A percentile compares a stretch with the other conserved stretches of the same genome.
These are phyloP conservation scores for Philotrypesis tridentata DNA, from an alignment of 1,140 invertebrate species.

Conservation along the genomic window DNA sequence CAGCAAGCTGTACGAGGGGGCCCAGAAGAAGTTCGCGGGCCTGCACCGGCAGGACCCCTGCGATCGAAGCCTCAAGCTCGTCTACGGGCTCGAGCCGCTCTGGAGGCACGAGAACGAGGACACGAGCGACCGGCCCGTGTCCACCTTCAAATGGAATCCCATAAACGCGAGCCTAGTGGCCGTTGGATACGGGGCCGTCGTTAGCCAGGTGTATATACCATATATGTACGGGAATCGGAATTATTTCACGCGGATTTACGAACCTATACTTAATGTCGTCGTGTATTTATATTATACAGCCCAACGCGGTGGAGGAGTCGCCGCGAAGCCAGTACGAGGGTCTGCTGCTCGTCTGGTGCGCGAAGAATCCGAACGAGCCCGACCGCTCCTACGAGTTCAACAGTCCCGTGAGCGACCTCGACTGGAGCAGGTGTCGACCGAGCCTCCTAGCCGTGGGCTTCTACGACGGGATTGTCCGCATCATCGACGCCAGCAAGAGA, in stretches of 20 bases:
- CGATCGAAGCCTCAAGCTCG: slow-evolving; percentile 76
- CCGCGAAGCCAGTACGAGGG: slow-evolving; percentile 72
- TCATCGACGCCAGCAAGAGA: slow-evolving; percentile 80
- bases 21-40: slow-evolving; percentile 81
- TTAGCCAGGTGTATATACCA: neutral
- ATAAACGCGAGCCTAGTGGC: slow-evolving; percentile 80
- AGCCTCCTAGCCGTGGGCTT: slow-evolving; percentile 87
- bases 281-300: neutral
- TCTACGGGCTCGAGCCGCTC: slow-evolving; percentile 78
- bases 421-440: slow-evolving; percentile 81
- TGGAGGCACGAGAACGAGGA: slow-evolving; percentile 77
- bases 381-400: slow-evolving; percentile 82
- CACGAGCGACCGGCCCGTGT: slow-evolving; percentile 73
- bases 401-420: slow-evolving; percentile 81
- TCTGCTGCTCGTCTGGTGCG: slow-evolving; percentile 85
- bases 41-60: slow-evolving; percentile 76
- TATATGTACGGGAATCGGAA: neutral
- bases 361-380: slow-evolving; percentile 90
- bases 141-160: slow-evolving; percentile 78
- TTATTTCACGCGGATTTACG: too few species aligned
- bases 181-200: slow-evolving; percentile 77
- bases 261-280: too few species aligned
- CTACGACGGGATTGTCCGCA: slow-evolving; percentile 83
- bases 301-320: neutral
- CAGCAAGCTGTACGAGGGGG: slow-evolving; percentile 77